Evolutionary conservation across 2,888 invertebrate genomes (phyloP), one percentile per base, ranked within the genome.

Genomic region (Priocnemis perturbator): DNA sequence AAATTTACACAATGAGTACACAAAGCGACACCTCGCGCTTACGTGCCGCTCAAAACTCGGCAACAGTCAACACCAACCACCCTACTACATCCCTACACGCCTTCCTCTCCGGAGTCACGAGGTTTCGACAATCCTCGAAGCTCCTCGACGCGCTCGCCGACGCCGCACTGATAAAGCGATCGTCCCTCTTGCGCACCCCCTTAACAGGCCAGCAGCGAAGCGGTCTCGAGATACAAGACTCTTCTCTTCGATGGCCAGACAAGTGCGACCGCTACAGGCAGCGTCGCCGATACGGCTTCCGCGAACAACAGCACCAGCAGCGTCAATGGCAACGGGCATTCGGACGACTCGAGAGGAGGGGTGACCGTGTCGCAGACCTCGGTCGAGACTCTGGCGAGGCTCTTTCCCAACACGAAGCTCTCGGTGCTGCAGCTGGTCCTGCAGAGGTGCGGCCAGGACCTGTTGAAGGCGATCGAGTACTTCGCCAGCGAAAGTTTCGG

Each of bases 391-490:
- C 90, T 98, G 52, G 92, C 94, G 14, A 94, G 96, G 78, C 90
- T 98, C 45, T 98, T 98, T 87, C 98, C 98, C 0, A 96, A 95
- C 82, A 95, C 97, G 83, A 96, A 97, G 87, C 91, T 95, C 0
- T 93, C 96, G 0, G 97, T 98, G 0, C 90, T 98, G 60, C 97
- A 98, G 86, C 90, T 98, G 77, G 96, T 98, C n/a, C 90, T 98
- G 55, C 95, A 97, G 77, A 93, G 97, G 45, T 98, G 98, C 88
- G 97, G 96, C 86, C 96, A 97, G 77, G 98, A 98, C 86, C 90
- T 98, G 58, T 91, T 97, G 15, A 95, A 95, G 81, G 96, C 97
- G 7, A 96, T 97, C 63, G 97, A 97, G 86, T 96, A 97, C 84
- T 96, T 97, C 85, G 85, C 87, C 19, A 84, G 71, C 64, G 86